Evolutionary conservation across 2,113 vertebrate species (phyloP).

Genomic region (Xyliphius kryptos): DNA sequence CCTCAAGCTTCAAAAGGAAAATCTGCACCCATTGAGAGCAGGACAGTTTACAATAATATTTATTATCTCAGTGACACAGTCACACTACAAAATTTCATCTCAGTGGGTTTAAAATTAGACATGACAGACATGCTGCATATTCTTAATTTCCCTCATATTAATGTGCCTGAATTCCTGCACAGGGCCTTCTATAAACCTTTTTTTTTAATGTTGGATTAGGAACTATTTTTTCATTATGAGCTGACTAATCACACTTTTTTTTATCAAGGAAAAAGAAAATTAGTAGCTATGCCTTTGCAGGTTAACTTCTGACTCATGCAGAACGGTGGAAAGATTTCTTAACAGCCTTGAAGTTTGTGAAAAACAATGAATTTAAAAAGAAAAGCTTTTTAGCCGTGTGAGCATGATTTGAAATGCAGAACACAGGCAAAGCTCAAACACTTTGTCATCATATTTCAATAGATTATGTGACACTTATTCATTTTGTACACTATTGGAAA

Average conservation of each 20-base stretch:
- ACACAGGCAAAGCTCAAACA: constrained; percentile 8
- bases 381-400: constrained; percentile 1
- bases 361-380: constrained; percentile 24
- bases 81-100: constrained; percentile 61
- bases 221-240: constrained; percentile 43
- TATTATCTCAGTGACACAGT: constrained; percentile 58
- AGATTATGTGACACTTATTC: not conserved
- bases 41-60: constrained; percentile 58
- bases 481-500: not conserved
- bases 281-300: constrained; percentile 29
- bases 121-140: constrained; percentile 57
- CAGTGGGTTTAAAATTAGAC: constrained; percentile 60
- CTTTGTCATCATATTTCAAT: constrained; percentile 8
- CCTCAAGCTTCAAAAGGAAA: constrained; percentile 29
- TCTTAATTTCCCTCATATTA: constrained; percentile 49
- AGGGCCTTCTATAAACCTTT: constrained; percentile 25
- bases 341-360: constrained; percentile 26
- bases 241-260: constrained; percentile 41
- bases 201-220: constrained; percentile 39
- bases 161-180: constrained; percentile 47
- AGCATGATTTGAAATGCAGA: constrained; percentile 6
- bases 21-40: constrained; percentile 36
- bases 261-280: constrained; percentile 38
- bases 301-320: constrained; percentile 11
- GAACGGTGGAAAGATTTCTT: constrained; percentile 18